Evolutionary conservation across 2,888 invertebrate species (phyloP).

Genomic region (Linnaemya tessellans): DNA sequence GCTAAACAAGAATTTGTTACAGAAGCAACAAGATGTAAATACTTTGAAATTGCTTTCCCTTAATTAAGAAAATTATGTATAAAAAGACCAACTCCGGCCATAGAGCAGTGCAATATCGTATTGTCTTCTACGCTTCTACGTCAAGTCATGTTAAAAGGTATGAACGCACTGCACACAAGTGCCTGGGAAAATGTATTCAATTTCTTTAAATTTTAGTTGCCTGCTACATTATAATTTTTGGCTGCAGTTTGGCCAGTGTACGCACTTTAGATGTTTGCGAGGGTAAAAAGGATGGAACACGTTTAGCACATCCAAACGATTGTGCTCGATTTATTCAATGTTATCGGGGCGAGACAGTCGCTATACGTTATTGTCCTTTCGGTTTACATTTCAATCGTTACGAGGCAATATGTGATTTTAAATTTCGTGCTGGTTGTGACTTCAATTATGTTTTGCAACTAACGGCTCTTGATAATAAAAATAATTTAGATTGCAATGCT

Average conservation of each 20-base stretch:
- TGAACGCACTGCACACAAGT: not conserved
- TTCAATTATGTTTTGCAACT: slow-evolving; percentile 17
- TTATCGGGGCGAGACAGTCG: slow-evolving; percentile 67
- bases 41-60: not conserved
- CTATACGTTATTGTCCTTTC: slow-evolving; percentile 58
- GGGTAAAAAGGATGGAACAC: slow-evolving; percentile 74
- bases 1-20: slow-evolving; percentile 9
- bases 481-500: slow-evolving; percentile 27
- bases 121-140: not conserved
- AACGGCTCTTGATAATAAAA: not conserved
- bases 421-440: slow-evolving; percentile 63
- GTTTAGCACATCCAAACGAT: slow-evolving; percentile 74
- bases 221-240: slow-evolving; percentile 10
- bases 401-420: slow-evolving; percentile 62
- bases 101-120: not conserved
- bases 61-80: slow-evolving; percentile 20
- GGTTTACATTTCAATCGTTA: slow-evolving; percentile 69
- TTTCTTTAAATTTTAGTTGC: slow-evolving; percentile 21
- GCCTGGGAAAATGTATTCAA: not conserved
- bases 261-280: slow-evolving; percentile 74
- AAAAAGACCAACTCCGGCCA: slow-evolving; percentile 18
- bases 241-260: not conserved
- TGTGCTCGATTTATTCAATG: slow-evolving; percentile 77
- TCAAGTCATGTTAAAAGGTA: slow-evolving; percentile 19
- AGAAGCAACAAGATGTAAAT: not conserved